phyloP scores from a whole-genome alignment of 1,140 invertebrate genomes.

The Orchestia grillus region DNA sequence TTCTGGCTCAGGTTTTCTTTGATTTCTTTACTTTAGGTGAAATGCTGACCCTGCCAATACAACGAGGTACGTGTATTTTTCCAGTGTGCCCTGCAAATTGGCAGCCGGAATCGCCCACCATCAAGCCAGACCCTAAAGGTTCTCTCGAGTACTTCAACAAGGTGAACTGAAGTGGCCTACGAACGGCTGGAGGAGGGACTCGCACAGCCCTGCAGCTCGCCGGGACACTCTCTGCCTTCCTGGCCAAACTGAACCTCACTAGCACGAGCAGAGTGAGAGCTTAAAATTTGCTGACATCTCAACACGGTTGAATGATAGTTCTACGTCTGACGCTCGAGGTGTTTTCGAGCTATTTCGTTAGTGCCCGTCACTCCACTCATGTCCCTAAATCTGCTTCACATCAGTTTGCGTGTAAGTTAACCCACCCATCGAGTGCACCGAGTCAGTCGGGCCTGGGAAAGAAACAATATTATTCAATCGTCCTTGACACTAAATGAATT shows the following conservation, averaged over 20 bases:
- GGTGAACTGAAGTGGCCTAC: slow-evolving; percentile 64
- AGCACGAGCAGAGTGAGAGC: background rate
- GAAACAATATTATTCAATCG: background rate
- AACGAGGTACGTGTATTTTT: slow-evolving; percentile 69
- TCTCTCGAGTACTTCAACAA: slow-evolving; percentile 69
- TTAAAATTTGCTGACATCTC: background rate
- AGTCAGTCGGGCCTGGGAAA: background rate
- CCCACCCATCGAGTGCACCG: background rate
- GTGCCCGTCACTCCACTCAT: background rate
- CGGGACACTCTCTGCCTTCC: background rate
- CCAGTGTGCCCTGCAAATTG: slow-evolving; percentile 87
- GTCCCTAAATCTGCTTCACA: background rate
- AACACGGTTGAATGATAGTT: background rate
- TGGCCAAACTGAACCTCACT: background rate
- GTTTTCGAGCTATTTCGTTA: background rate
- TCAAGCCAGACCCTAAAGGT: slow-evolving; percentile 82
- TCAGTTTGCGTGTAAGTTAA: background rate
- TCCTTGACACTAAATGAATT: background rate
- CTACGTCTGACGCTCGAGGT: background rate
- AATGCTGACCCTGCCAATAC: background rate
- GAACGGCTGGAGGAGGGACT: background rate
- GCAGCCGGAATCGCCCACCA: slow-evolving; percentile 84
- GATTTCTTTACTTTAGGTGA: background rate
- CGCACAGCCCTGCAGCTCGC: background rate
- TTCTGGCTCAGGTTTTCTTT: background rate